Evolutionary conservation across 2,113 vertebrate species (phyloP).

Genomic region (Orycteropus afer): DNA sequence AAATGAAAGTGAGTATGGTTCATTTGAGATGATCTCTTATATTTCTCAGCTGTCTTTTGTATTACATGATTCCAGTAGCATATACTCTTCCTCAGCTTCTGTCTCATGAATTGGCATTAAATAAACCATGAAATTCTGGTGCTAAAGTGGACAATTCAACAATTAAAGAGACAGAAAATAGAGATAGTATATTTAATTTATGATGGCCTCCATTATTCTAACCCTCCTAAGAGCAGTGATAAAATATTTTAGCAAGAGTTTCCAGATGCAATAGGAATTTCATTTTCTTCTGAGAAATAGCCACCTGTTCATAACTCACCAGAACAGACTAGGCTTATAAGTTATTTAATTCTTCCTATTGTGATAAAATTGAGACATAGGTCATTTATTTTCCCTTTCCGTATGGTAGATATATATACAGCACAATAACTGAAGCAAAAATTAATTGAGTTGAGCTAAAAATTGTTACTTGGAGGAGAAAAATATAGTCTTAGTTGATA

Average conservation of each 20-base stretch:
- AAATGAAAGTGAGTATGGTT: conserved; percentile 29
- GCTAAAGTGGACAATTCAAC: conserved; percentile 73
- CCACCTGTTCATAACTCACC: conserved; percentile 77
- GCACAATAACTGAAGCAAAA: conserved; percentile 71
- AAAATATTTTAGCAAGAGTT: conserved; percentile 72
- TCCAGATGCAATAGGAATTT: conserved; percentile 78
- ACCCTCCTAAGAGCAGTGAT: conserved; percentile 70
- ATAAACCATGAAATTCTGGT: conserved; percentile 62
- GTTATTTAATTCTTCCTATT: conserved; percentile 76
- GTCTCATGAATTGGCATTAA: conserved; percentile 63
- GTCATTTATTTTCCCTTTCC: conserved; percentile 76
- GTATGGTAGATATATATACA: conserved; percentile 53
- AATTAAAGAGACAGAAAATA: conserved; percentile 68
- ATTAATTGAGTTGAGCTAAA: conserved; percentile 75
- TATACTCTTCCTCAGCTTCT: conserved; percentile 4
- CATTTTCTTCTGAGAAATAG: conserved; percentile 77
- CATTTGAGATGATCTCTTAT: not conserved
- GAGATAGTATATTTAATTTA: conserved; percentile 76
- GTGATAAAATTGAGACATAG: conserved; percentile 71
- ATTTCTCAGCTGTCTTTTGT: conserved; percentile 51
- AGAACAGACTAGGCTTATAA: conserved; percentile 68
- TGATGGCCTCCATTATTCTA: conserved; percentile 75
- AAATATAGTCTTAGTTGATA: conserved; percentile 42
- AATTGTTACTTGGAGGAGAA: conserved; percentile 68
- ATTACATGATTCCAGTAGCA: not conserved